Evolutionary conservation across 1,140 invertebrate species (phyloP), one percentile per base, ranked within the genome.

Genomic region (Ephestia elutella): DNA sequence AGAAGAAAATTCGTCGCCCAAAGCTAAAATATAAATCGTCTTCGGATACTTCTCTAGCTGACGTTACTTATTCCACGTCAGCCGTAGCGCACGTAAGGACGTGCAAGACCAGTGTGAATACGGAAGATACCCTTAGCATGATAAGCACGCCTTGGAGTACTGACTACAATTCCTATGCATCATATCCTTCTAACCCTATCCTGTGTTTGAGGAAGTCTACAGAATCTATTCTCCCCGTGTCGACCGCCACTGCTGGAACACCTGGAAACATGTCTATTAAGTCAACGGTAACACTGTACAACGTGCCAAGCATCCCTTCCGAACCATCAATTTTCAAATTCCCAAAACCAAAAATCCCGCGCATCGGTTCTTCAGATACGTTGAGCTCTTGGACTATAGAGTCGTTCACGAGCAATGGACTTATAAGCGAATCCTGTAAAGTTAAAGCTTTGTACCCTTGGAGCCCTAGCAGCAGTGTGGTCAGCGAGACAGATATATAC

Each of bases 101-200:
- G n/a, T 51, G 1, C 19, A 54, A 5, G 10, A 53, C 0, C 57
- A 10, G 49, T 49, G n/a, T n/a, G n/a, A 15, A 53, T 5, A 73
- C 58, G 5, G 68, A 78, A 5, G 65, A 74, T 59, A 84, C 77
- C 0, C 49, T 86, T 7, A 73, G 68, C 49, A 82, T 79, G 73
- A 70, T 81, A 20, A 66, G 63, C 4, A 71, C 75, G 1, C 75
- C 80, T 0, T 84, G 78, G 77, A 70, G 57, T 0, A 80, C 73
- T 0, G 80, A 86, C 20, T 44, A 44, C n/a, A 44, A 44, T 44
- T 44, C 38, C 1, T 44, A 15, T 13, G 70, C 72, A 15, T 44
- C 38, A 11, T 44, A 15, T 4, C 13, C 13, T 15, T 5, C 15
- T 25, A 25, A 25, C n/a, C 32, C 32, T 9, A 38, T 38, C 32